Evolutionary conservation across 2,888 invertebrate species (phyloP).

Genomic region (Piscicola geometra): DNA sequence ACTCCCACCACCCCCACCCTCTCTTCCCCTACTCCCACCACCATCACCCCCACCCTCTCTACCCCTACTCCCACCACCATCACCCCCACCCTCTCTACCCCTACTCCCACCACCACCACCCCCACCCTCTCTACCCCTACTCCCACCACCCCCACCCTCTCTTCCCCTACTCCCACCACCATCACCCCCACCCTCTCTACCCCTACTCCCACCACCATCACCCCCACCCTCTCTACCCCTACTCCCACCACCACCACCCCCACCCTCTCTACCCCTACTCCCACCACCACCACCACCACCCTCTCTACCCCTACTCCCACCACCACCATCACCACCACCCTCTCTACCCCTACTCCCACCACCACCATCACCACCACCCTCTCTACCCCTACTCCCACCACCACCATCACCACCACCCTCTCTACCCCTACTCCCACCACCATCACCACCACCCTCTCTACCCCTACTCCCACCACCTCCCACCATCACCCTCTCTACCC

Average conservation of each 20-base stretch:
- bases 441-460: background rate
- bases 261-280: slow-evolving; percentile 2
- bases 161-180: background rate
- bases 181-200: background rate
- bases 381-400: background rate
- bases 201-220: slow-evolving; percentile 41
- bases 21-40: background rate
- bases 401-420: background rate
- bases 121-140: too few relatives aligned
- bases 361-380: background rate
- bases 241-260: background rate
- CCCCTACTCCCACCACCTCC: background rate
- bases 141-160: background rate
- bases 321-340: background rate
- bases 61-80: background rate
- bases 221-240: background rate
- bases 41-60: background rate
- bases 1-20: background rate
- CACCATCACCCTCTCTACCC: background rate
- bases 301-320: background rate
- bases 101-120: background rate
- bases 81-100: background rate
- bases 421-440: background rate
- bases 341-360: background rate
- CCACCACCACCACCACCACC: background rate